These are phyloP conservation scores for Heteromormyrus szaboi DNA, from an alignment of 2,797 vertebrate genomes.

Conservation along the genomic window DNA sequence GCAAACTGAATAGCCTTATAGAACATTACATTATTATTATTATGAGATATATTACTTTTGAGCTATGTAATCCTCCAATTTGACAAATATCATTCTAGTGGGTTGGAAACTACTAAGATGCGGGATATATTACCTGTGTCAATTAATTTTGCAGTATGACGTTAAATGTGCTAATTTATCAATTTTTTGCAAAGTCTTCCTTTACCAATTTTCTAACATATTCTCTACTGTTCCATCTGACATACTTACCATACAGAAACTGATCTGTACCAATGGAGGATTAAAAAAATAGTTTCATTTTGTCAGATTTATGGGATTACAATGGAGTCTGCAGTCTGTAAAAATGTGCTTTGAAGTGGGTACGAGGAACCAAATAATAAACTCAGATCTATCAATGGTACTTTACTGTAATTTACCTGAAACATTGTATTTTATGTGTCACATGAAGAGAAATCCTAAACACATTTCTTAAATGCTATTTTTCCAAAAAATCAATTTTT, in stretches of 20 bases:
- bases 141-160: not conserved
- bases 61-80: not conserved
- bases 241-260: not conserved
- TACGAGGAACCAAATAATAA: slow-evolving; percentile 58
- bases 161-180: not conserved
- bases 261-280: not conserved
- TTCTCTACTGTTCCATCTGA: not conserved
- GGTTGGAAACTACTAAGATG: not conserved
- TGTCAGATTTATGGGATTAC: slow-evolving; percentile 50
- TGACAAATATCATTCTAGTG: not conserved
- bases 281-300: slow-evolving; percentile 27
- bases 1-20: not conserved
- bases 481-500: not conserved
- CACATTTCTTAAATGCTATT: not conserved
- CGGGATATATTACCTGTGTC: not conserved
- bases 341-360: slow-evolving; percentile 45
- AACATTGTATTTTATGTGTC: not conserved
- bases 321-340: slow-evolving; percentile 49
- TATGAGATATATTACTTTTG: not conserved
- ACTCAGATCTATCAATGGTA: slow-evolving; percentile 36
- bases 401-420: not conserved
- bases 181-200: slow-evolving; percentile 7
- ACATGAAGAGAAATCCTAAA: not conserved
- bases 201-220: not conserved
- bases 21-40: not conserved